These are phyloP conservation scores for Aplysia californica DNA, from an alignment of 1,140 invertebrate species.

Conservation along the genomic window DNA sequence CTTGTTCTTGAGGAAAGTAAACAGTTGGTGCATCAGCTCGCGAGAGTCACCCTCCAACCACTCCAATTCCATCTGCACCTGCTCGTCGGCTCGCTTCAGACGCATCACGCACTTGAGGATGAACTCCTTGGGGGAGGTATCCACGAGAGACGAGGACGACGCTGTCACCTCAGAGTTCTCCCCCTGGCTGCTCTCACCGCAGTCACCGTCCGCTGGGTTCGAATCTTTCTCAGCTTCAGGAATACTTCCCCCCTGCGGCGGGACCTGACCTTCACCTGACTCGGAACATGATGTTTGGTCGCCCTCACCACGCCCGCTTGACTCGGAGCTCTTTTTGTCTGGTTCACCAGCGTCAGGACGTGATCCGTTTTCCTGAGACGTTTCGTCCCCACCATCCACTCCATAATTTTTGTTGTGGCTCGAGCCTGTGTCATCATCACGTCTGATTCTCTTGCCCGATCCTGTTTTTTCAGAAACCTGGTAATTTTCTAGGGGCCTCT, in stretches of 20 bases:
- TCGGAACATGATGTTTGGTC: neutral
- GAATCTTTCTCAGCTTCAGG: neutral
- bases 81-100: constrained; percentile 37
- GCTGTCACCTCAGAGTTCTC: too few relatives aligned
- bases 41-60: constrained; percentile 38
- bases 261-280: neutral
- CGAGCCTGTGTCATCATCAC: too few relatives aligned
- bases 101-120: constrained; percentile 42
- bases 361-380: too few relatives aligned
- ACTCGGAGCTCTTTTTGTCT: too few relatives aligned
- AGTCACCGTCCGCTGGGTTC: neutral
- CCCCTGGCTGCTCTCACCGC: too few relatives aligned
- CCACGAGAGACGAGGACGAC: neutral
- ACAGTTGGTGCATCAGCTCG: constrained; percentile 47
- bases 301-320: neutral
- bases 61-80: constrained; percentile 38
- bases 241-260: neutral
- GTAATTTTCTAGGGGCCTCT: neutral
- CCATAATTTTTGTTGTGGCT: too few relatives aligned
- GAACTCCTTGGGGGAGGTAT: constrained; percentile 28
- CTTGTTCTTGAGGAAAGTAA: constrained; percentile 52
- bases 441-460: neutral
- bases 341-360: too few relatives aligned
- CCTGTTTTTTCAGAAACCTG: too few relatives aligned
- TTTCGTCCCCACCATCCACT: too few relatives aligned